phyloP scores from a whole-genome alignment of 1,140 invertebrate genomes.

The Stegodyphus dumicola region DNA sequence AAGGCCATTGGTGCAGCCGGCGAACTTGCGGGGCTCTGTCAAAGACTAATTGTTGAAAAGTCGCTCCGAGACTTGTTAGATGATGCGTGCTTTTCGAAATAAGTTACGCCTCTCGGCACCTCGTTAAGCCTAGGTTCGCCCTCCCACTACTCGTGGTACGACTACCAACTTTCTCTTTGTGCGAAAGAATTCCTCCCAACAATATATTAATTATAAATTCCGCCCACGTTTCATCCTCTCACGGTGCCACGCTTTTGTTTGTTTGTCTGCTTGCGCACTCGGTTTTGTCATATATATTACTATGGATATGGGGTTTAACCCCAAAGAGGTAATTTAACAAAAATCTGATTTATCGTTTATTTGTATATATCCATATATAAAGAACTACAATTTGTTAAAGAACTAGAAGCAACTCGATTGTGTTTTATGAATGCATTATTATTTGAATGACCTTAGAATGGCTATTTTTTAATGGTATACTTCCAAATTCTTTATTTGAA shows the following conservation, averaged over 20 bases:
- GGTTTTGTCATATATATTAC: too few relatives aligned
- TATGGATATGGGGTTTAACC: too few relatives aligned
- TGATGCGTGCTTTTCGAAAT: slow-evolving; percentile 47
- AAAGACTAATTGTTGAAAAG: slow-evolving; percentile 58
- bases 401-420: too few relatives aligned
- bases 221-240: slow-evolving; percentile 42
- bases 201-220: slow-evolving; percentile 49
- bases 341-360: too few relatives aligned
- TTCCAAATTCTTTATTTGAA: too few relatives aligned
- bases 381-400: too few relatives aligned
- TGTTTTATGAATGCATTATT: too few relatives aligned
- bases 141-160: slow-evolving; percentile 17
- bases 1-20: slow-evolving; percentile 42
- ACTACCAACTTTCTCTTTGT: background rate
- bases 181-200: background rate
- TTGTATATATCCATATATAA: too few relatives aligned
- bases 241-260: background rate
- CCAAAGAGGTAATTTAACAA: too few relatives aligned
- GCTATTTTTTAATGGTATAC: too few relatives aligned
- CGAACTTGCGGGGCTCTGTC: slow-evolving; percentile 21
- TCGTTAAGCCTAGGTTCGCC: slow-evolving; percentile 48
- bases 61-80: slow-evolving; percentile 38
- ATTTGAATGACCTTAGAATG: too few relatives aligned
- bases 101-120: slow-evolving; percentile 58
- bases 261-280: background rate